Percentiles rank a stretch among this genome's conserved stretches.
Conservation (phyloP, 2,797 vertebrate species). For the Leptodactylus fallax region DNA sequence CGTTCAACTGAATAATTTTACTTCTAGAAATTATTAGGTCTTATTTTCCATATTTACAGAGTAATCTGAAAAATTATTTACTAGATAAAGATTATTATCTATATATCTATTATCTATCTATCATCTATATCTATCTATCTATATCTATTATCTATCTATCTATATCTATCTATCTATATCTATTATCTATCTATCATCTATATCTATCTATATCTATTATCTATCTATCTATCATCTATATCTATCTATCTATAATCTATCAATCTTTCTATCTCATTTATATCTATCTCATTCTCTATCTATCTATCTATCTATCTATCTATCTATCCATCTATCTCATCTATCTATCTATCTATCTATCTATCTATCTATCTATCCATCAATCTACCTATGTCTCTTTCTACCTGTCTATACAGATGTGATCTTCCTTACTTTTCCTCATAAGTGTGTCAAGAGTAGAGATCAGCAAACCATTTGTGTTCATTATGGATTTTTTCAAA, state of each 20-base stretch:
- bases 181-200: background rate
- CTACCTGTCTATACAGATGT: too few species aligned
- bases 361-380: too few species aligned
- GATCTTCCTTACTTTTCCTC: too few species aligned
- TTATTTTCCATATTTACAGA: background rate
- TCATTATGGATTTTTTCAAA: too few species aligned
- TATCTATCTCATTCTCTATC: too few species aligned
- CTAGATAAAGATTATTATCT: background rate
- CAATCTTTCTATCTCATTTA: too few species aligned
- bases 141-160: background rate
- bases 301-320: too few species aligned
- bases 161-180: background rate
- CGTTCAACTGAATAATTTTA: background rate
- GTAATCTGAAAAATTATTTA: background rate
- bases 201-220: background rate
- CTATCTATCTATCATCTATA: background rate
- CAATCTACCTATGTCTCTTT: too few species aligned
- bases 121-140: background rate
- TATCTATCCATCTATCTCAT: too few species aligned
- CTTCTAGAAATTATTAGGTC: background rate
- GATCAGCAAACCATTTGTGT: too few species aligned
- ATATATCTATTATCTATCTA: background rate
- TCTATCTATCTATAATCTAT: background rate
- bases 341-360: too few species aligned
- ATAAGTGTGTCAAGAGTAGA: too few species aligned